phyloP scores from a whole-genome alignment of 2,888 invertebrate genomes.

The Pocota personata region DNA sequence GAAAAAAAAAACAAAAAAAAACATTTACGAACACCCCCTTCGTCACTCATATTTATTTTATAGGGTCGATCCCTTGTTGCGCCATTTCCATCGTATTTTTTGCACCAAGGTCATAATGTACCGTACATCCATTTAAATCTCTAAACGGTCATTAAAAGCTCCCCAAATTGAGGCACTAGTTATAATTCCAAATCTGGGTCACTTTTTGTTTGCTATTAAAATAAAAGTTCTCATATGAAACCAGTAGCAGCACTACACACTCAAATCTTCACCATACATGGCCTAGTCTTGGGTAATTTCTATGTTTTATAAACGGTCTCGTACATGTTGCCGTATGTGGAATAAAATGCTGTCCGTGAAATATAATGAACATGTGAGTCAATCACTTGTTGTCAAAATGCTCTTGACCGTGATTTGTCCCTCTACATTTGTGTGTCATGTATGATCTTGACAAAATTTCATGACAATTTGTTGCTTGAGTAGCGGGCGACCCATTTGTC shows the following conservation, averaged over 20 bases:
- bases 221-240: constrained; percentile 16
- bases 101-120: background rate
- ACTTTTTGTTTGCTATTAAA: constrained; percentile 34
- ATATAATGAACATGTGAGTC: constrained; percentile 24
- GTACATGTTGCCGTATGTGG: constrained; percentile 55
- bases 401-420: constrained; percentile 62
- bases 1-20: background rate
- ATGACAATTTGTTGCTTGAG: constrained; percentile 25
- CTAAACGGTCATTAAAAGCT: constrained; percentile 20
- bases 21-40: background rate
- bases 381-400: constrained; percentile 51
- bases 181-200: constrained; percentile 34
- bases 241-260: background rate
- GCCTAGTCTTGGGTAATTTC: constrained; percentile 19
- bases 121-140: background rate
- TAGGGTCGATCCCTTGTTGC: background rate
- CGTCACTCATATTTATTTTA: background rate
- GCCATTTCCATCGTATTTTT: background rate
- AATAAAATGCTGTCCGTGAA: constrained; percentile 41
- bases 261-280: constrained; percentile 44
- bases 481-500: constrained; percentile 35
- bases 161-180: constrained; percentile 3
- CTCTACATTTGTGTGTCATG: background rate
- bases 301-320: constrained; percentile 27
- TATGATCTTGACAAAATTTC: background rate